Conservation (phyloP, 1,140 invertebrate genomes). For the Dinoponera quadriceps region DNA sequence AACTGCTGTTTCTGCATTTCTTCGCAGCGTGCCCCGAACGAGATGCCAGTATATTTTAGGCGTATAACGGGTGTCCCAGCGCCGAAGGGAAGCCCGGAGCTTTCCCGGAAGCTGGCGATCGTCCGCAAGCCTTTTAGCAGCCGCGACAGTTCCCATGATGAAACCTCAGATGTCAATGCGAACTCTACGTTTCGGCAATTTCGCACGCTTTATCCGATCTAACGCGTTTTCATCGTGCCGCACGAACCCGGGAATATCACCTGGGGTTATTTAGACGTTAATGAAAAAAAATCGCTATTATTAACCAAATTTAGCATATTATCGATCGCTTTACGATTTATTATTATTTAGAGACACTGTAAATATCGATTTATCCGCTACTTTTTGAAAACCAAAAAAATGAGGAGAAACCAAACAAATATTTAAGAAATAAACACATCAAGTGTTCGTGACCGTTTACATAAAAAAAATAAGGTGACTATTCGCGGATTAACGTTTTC, state of each 20-base stretch:
- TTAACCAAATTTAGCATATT: no score
- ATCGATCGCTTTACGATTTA: no score
- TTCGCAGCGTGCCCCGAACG: slow-evolving; percentile 80
- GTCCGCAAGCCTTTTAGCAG: slow-evolving; percentile 10
- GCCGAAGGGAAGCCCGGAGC: slow-evolving; percentile 29
- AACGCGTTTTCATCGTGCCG: background rate
- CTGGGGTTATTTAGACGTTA: no score
- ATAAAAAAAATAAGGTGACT: no score
- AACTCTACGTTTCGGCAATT: background rate
- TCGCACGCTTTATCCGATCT: background rate
- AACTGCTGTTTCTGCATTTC: slow-evolving; percentile 86
- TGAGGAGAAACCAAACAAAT: no score
- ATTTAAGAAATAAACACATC: no score
- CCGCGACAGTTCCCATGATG: background rate
- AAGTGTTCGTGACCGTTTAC: no score
- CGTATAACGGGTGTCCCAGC: slow-evolving; percentile 82
- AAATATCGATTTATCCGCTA: no score
- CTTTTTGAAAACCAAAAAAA: no score
- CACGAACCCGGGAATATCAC: background rate
- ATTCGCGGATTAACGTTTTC: no score
- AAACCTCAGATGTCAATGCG: background rate
- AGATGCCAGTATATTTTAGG: slow-evolving; percentile 80
- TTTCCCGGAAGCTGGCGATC: slow-evolving; percentile 31
- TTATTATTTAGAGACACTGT: no score
- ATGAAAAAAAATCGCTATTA: no score